phyloP scores from a whole-genome alignment of 2,113 vertebrate genomes.

The Cariama cristata region DNA sequence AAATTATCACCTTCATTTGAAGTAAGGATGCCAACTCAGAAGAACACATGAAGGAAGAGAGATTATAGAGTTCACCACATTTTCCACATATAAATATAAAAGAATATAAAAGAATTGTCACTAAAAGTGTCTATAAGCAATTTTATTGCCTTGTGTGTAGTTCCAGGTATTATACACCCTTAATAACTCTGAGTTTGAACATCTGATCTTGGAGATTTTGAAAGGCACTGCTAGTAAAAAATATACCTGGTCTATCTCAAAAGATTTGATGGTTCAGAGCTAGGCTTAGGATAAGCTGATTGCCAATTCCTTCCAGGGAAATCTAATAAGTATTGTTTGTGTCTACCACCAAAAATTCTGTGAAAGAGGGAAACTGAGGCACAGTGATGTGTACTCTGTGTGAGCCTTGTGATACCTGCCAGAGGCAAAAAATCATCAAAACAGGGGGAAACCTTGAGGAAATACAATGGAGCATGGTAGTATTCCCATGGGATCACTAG shows the following conservation, averaged over 20 bases:
- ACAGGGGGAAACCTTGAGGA: not conserved
- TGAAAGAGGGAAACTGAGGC: not conserved
- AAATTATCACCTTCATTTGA: not conserved
- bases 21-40: not conserved
- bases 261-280: not conserved
- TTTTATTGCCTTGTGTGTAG: not conserved
- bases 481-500: not conserved
- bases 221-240: not conserved
- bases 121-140: not conserved
- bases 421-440: not conserved
- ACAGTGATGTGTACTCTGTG: not conserved
- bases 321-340: not conserved
- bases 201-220: not conserved
- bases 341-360: not conserved
- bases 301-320: not conserved
- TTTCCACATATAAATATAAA: not conserved
- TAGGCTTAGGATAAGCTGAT: not conserved
- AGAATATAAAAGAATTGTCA: not conserved
- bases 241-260: not conserved
- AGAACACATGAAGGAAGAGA: not conserved
- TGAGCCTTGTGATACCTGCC: not conserved
- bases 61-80: not conserved
- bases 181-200: not conserved
- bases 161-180: not conserved
- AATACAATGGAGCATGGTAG: not conserved